These are phyloP conservation scores for Myiozetetes cayanensis DNA, from an alignment of 2,113 vertebrate species.

Conservation along the genomic window DNA sequence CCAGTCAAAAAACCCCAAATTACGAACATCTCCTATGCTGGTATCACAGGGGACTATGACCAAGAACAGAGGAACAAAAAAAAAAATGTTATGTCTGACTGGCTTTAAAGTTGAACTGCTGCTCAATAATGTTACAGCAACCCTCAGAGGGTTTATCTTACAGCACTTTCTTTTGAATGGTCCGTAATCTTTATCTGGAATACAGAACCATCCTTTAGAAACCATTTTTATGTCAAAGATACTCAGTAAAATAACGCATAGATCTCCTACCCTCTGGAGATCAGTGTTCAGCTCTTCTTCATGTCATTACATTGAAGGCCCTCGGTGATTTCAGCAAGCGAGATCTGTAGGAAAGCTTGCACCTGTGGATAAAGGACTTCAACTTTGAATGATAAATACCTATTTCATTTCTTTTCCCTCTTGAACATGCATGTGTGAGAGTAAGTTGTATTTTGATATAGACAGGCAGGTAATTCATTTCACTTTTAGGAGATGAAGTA, in stretches of 20 bases:
- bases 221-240: conserved; percentile 53
- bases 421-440: conserved; percentile 54
- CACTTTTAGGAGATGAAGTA: conserved; percentile 75
- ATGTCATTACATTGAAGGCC: conserved; percentile 60
- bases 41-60: conserved; percentile 27
- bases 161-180: conserved; percentile 53
- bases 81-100: not conserved
- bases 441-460: conserved; percentile 40
- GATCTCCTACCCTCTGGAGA: conserved; percentile 40
- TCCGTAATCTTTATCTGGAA: conserved; percentile 46
- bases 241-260: conserved; percentile 50
- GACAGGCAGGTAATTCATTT: conserved; percentile 75
- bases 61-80: conserved; percentile 31
- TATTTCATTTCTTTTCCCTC: conserved; percentile 31
- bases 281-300: conserved; percentile 55
- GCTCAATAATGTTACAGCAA: conserved; percentile 46
- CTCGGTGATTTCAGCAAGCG: conserved; percentile 39
- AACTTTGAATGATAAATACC: conserved; percentile 64
- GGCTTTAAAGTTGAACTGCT: conserved; percentile 42
- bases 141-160: conserved; percentile 49
- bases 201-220: conserved; percentile 47
- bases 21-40: not conserved
- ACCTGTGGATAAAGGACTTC: conserved; percentile 68
- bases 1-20: not conserved
- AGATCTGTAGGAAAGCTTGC: conserved; percentile 49